These are phyloP conservation scores for Discoglossus pictus DNA, from an alignment of 2,797 vertebrate genomes.

Conservation along the genomic window DNA sequence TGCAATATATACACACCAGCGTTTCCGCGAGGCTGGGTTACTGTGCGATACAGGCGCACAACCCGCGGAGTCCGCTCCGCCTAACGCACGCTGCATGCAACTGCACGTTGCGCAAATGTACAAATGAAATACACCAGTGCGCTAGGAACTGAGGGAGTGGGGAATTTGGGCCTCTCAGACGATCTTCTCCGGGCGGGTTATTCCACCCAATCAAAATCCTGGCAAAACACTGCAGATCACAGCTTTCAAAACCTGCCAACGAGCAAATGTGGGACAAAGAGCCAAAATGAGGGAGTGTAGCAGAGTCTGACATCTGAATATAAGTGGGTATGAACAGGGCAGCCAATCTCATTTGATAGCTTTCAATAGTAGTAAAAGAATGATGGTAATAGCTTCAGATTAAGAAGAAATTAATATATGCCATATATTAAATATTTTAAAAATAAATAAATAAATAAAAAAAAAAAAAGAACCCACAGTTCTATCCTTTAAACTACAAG, in stretches of 20 bases:
- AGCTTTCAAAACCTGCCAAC: constrained; percentile 48
- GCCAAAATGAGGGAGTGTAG: constrained; percentile 39
- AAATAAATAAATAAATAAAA: no score
- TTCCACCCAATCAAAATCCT: constrained; percentile 46
- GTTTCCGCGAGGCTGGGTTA: constrained; percentile 43
- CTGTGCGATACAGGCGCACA: constrained; percentile 49
- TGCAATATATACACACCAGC: constrained; percentile 44
- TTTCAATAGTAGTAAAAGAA: no score
- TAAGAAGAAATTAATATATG: no score
- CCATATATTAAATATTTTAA: no score
- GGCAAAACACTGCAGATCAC: constrained; percentile 41
- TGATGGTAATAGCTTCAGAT: no score
- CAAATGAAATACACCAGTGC: constrained; percentile 35
- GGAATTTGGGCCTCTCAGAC: constrained; percentile 33
- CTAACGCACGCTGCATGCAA: constrained; percentile 49
- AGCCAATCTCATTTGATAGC: no score
- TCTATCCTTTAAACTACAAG: no score
- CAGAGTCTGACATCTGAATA: constrained; percentile 2
- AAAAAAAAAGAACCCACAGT: no score
- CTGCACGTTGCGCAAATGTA: constrained; percentile 40
- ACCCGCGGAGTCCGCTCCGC: constrained; percentile 41
- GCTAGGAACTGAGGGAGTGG: constrained; percentile 24
- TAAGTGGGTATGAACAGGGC: background rate
- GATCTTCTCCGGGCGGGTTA: constrained; percentile 37
- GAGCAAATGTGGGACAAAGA: constrained; percentile 46